These are phyloP conservation scores for Diorhabda carinulata DNA, from an alignment of 1,140 invertebrate genomes.

Conservation along the genomic window DNA sequence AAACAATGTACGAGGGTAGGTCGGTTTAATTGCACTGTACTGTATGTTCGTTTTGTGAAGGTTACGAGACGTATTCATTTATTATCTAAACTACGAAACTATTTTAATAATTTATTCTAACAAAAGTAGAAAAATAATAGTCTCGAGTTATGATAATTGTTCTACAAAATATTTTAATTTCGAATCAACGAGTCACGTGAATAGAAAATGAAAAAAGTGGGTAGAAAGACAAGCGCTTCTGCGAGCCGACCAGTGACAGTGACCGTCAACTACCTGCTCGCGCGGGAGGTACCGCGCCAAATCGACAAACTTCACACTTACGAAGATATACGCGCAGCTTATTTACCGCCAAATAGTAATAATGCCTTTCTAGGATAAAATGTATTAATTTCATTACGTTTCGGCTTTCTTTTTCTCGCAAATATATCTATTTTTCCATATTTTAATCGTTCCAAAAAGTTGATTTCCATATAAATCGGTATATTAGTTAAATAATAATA, in stretches of 20 bases:
- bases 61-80: too few relatives aligned
- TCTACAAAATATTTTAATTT: conserved; percentile 10
- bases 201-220: background rate
- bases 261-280: conserved; percentile 7
- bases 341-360: background rate
- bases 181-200: conserved; percentile 9
- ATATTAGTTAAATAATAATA: background rate
- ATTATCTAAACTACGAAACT: too few relatives aligned
- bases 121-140: too few relatives aligned
- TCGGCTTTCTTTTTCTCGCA: too few relatives aligned
- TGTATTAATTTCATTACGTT: background rate
- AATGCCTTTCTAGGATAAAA: background rate
- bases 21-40: too few relatives aligned
- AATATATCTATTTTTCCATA: background rate
- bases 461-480: background rate
- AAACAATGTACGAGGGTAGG: too few relatives aligned
- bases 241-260: background rate
- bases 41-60: too few relatives aligned
- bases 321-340: background rate
- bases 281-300: background rate
- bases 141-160: conserved; percentile 2
- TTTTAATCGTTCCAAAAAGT: background rate
- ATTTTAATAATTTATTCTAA: too few relatives aligned
- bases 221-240: background rate
- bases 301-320: background rate